phyloP scores from a whole-genome alignment of 2,888 invertebrate species.

The Aethes cnicana region DNA sequence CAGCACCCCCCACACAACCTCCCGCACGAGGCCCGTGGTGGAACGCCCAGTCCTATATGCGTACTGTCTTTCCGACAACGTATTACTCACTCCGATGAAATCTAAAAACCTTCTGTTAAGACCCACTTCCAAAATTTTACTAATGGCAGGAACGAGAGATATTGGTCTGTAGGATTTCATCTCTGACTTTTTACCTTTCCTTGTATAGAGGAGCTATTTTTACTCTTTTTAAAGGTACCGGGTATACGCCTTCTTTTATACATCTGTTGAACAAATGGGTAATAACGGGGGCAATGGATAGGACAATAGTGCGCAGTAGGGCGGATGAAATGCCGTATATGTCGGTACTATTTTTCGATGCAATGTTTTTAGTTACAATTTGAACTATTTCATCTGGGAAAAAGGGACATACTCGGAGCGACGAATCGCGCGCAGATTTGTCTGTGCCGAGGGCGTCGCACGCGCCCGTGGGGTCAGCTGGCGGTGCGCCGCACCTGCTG shows the following conservation, averaged over 20 bases:
- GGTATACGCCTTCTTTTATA: background rate
- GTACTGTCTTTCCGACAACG: conserved; percentile 2
- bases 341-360: conserved; percentile 11
- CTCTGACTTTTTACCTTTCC: conserved; percentile 15
- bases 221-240: background rate
- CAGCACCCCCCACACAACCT: background rate
- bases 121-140: background rate
- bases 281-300: background rate
- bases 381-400: background rate
- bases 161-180: conserved; percentile 3
- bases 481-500: conserved; percentile 4
- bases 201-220: conserved; percentile 14
- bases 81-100: background rate
- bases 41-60: conserved; percentile 1
- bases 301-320: background rate
- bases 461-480: background rate
- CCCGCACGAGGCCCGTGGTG: conserved; percentile 6
- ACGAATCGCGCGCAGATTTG: background rate
- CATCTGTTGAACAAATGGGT: background rate
- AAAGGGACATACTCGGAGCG: background rate
- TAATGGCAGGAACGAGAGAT: background rate
- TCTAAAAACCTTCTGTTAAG: background rate
- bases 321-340: background rate
- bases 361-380: conserved; percentile 1
- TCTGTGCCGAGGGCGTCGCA: background rate